A percentile compares a stretch with the other conserved stretches of the same genome.
phyloP scores from a whole-genome alignment of 2,113 vertebrate genomes.

The Neopipo cinnamomea region DNA sequence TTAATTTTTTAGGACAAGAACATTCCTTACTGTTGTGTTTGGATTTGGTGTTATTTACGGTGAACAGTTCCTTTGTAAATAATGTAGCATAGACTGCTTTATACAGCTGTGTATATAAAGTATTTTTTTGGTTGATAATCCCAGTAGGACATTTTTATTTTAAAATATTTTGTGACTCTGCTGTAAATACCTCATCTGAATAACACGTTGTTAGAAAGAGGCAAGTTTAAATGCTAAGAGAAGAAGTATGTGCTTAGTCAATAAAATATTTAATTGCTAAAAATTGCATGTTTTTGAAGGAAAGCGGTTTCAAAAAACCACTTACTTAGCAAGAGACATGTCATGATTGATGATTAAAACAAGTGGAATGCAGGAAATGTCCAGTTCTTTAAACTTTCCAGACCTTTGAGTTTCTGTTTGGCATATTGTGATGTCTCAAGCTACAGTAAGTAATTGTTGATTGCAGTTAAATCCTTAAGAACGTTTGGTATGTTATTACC shows the following conservation, averaged over 20 bases:
- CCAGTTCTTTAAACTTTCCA: not conserved
- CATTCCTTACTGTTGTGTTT: not conserved
- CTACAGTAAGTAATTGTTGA: not conserved
- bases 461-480: not conserved
- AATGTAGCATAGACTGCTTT: not conserved
- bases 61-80: not conserved
- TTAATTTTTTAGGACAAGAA: not conserved
- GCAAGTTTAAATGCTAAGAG: not conserved
- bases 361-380: not conserved
- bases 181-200: not conserved
- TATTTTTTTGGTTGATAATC: not conserved
- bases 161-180: not conserved
- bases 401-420: not conserved
- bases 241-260: not conserved
- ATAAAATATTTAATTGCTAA: not conserved
- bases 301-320: not conserved
- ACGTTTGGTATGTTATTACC: not conserved
- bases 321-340: not conserved
- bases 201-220: not conserved
- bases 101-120: not conserved
- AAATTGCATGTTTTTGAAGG: not conserved
- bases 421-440: not conserved
- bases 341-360: not conserved
- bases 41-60: not conserved
- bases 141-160: not conserved